These are phyloP conservation scores for Lethenteron reissneri DNA, from an alignment of 2,113 vertebrate genomes.

Conservation along the genomic window DNA sequence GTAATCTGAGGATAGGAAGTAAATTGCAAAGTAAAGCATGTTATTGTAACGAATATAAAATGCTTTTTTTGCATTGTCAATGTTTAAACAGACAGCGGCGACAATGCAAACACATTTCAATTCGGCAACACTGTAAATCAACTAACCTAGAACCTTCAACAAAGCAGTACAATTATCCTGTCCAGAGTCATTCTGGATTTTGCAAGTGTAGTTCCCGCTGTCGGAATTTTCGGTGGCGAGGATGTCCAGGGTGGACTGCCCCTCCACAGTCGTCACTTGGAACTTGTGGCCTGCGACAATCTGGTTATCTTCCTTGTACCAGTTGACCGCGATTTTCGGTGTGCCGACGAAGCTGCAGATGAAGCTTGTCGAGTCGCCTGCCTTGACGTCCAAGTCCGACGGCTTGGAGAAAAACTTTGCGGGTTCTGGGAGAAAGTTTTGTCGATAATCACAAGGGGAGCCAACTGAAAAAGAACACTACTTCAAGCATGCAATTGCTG, in stretches of 20 bases:
- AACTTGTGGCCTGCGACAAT: conserved; percentile 52
- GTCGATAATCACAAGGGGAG: no score
- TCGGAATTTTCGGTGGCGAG: conserved; percentile 41
- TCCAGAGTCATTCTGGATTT: conserved; percentile 57
- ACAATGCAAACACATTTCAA: no score
- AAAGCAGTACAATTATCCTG: conserved; percentile 48
- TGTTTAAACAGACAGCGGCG: no score
- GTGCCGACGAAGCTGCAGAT: conserved; percentile 82
- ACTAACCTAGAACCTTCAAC: conserved; percentile 78
- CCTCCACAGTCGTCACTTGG: conserved; percentile 53
- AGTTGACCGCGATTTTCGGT: conserved; percentile 53
- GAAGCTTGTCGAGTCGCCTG: conserved; percentile 34
- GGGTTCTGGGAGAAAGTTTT: not conserved
- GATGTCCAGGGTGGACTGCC: conserved; percentile 52
- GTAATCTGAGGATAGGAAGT: no score
- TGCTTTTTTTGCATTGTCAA: no score
- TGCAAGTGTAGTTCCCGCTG: conserved; percentile 54
- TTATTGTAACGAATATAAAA: no score
- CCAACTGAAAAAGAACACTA: no score
- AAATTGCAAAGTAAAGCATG: no score
- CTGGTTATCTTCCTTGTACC: conserved; percentile 62
- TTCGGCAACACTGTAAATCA: no score
- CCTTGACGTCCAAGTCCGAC: not conserved
- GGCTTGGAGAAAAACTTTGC: conserved; percentile 2
- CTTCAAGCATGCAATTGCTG: no score